Percentiles rank a stretch among this genome's conserved stretches.
These are phyloP conservation scores for Drosophila lacertosa DNA, from an alignment of 1,140 invertebrate species.

Conservation along the genomic window DNA sequence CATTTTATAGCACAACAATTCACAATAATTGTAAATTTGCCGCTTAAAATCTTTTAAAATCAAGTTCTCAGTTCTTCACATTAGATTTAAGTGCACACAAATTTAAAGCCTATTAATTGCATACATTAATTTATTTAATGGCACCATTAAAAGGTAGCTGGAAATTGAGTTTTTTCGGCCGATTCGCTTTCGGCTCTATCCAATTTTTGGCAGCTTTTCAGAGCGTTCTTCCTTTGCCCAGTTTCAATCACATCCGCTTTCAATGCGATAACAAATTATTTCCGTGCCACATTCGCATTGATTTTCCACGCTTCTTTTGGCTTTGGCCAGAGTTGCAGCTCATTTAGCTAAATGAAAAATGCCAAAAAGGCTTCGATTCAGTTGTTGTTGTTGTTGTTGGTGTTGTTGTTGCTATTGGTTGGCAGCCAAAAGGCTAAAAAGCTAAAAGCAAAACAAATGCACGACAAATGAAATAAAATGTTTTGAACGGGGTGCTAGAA, in stretches of 20 bases:
- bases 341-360: conserved; percentile 71
- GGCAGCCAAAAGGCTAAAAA: conserved; percentile 53
- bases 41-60: too few species aligned
- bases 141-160: conserved; percentile 1
- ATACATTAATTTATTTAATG: conserved; percentile 37
- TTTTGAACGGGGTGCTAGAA: conserved; percentile 16
- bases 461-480: conserved; percentile 71
- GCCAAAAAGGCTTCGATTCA: conserved; percentile 39
- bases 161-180: background rate
- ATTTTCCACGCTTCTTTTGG: conserved; percentile 42
- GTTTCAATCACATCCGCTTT: conserved; percentile 52
- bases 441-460: conserved; percentile 61
- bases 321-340: conserved; percentile 40
- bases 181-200: conserved; percentile 13
- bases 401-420: conserved; percentile 35
- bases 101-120: conserved; percentile 29
- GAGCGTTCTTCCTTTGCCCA: conserved; percentile 18
- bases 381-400: conserved; percentile 11
- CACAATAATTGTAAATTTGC: too few species aligned
- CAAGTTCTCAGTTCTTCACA: background rate
- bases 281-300: conserved; percentile 68
- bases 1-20: too few species aligned
- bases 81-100: background rate
- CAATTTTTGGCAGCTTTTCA: conserved; percentile 14
- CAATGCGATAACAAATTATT: conserved; percentile 72